phyloP scores from a whole-genome alignment of 1,140 invertebrate species.

The Drosophila ananassae region DNA sequence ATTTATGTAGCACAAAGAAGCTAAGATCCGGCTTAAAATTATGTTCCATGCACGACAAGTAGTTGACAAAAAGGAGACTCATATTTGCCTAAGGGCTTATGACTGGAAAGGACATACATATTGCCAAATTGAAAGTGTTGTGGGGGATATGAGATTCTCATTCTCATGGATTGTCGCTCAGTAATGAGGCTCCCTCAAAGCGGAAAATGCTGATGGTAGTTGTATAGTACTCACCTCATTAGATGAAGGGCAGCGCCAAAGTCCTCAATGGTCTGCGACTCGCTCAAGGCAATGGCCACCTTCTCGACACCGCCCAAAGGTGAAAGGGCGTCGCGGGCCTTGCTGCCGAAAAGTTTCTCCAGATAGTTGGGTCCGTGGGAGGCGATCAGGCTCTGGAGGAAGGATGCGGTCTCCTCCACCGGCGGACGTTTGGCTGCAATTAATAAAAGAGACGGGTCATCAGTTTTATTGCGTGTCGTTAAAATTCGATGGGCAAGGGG shows the following conservation, averaged over 20 bases:
- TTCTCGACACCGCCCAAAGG: conserved; percentile 96
- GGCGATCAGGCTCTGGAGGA: conserved; percentile 95
- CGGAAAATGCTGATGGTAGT: neutral
- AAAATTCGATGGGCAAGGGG: neutral
- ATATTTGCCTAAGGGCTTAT: conserved; percentile 19
- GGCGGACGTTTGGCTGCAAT: conserved; percentile 95
- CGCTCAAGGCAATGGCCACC: conserved; percentile 96
- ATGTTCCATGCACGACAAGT: conserved; percentile 28
- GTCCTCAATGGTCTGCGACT: conserved; percentile 96
- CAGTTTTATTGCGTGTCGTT: conserved; percentile 38
- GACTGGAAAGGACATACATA: neutral
- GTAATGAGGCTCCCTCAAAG: neutral
- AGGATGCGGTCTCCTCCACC: conserved; percentile 97
- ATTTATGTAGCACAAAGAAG: conserved; percentile 54
- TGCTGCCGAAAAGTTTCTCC: conserved; percentile 97
- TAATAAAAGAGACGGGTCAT: conserved; percentile 16
- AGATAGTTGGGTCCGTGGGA: conserved; percentile 98
- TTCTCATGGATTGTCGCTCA: too few species aligned
- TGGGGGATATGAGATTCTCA: too few species aligned
- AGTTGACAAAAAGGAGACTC: conserved; percentile 17
- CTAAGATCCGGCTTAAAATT: conserved; percentile 53
- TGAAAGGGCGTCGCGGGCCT: conserved; percentile 94
- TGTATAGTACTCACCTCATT: conserved; percentile 73
- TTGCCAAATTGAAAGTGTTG: too few species aligned
- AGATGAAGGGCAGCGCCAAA: conserved; percentile 83